These are phyloP conservation scores for Brachionus koreanus DNA, from an alignment of 1,140 invertebrate species.

Conservation along the genomic window DNA sequence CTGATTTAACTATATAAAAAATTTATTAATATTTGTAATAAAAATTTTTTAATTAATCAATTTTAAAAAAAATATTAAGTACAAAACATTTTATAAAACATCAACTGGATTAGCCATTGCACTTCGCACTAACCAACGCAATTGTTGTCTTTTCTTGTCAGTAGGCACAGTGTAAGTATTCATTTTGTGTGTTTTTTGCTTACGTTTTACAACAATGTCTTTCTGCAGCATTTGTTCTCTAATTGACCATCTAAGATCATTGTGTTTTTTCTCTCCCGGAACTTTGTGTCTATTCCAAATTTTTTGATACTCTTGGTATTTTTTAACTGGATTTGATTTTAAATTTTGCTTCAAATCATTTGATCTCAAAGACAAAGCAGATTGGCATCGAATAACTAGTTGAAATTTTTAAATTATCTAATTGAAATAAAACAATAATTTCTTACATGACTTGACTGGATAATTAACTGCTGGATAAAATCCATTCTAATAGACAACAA, in stretches of 20 bases:
- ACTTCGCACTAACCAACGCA: conserved; percentile 54
- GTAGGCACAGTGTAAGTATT: conserved; percentile 54
- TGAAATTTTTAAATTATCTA: neutral
- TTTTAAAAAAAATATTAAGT: neutral
- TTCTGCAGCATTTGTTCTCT: conserved; percentile 56
- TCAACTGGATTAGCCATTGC: conserved; percentile 37
- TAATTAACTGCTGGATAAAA: conserved; percentile 10
- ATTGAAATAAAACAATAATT: neutral
- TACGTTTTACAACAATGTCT: conserved; percentile 51
- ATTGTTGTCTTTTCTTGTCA: conserved; percentile 52
- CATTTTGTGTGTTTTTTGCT: conserved; percentile 50
- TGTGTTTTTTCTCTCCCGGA: conserved; percentile 55
- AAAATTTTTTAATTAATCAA: neutral
- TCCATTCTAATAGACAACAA: neutral
- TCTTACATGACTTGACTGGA: conserved; percentile 19
- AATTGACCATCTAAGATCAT: conserved; percentile 54
- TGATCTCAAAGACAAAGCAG: neutral
- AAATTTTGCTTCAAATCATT: conserved; percentile 10
- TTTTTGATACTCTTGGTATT: conserved; percentile 52
- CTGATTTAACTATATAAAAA: neutral
- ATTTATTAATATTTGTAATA: conserved; percentile 6
- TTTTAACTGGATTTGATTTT: conserved; percentile 52
- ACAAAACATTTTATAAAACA: conserved; percentile 24
- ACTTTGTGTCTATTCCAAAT: conserved; percentile 50
- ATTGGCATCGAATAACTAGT: conserved; percentile 9